Evolutionary conservation across 2,888 invertebrate species (phyloP).

Genomic region (Stomorhina lunata): DNA sequence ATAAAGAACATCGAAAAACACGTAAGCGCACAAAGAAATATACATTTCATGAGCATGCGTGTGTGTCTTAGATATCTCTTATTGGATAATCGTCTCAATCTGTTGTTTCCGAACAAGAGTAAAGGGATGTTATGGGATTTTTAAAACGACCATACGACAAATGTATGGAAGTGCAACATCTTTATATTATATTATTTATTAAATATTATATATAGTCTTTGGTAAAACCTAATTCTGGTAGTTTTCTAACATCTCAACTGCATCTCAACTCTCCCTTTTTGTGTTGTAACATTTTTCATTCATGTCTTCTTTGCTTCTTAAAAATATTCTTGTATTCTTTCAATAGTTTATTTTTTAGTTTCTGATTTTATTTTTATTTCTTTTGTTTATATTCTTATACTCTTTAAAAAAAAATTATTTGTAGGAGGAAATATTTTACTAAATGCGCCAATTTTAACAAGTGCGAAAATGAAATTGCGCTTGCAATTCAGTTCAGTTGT

Average conservation of each 20-base stretch:
- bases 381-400: too few relatives aligned
- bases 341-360: slow-evolving; percentile 34
- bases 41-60: too few relatives aligned
- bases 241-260: slow-evolving; percentile 26
- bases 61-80: too few relatives aligned
- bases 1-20: too few relatives aligned
- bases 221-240: neutral
- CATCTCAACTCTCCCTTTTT: slow-evolving; percentile 7
- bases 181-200: too few relatives aligned
- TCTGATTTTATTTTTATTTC: neutral
- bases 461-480: slow-evolving; percentile 50
- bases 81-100: too few relatives aligned
- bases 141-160: too few relatives aligned
- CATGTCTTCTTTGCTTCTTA: neutral
- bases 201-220: too few relatives aligned
- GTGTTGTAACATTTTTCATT: slow-evolving; percentile 2
- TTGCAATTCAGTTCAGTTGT: slow-evolving; percentile 21
- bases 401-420: neutral
- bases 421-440: slow-evolving; percentile 38
- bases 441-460: slow-evolving; percentile 51
- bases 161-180: too few relatives aligned
- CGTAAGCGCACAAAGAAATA: too few relatives aligned
- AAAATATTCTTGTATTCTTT: slow-evolving; percentile 39
- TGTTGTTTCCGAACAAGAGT: too few relatives aligned
- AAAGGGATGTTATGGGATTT: too few relatives aligned